phyloP scores from a whole-genome alignment of 2,113 vertebrate genomes.

The Saccopteryx bilineata region DNA sequence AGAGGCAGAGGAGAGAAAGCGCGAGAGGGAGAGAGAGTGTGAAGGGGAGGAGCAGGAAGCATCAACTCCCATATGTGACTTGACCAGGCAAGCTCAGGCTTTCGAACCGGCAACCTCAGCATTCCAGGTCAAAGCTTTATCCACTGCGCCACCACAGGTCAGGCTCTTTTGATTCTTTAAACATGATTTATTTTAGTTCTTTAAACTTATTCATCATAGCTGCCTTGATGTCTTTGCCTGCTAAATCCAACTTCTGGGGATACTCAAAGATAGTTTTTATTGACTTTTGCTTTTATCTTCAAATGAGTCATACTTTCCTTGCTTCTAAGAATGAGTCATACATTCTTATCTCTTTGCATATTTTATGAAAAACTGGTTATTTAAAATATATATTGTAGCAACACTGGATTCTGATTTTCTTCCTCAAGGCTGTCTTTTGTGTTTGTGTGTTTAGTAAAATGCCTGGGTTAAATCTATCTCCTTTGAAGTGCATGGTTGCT shows the following conservation, averaged over 20 bases:
- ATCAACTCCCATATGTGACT: too few species aligned
- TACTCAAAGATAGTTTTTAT: not conserved
- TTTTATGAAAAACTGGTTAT: slow-evolving; percentile 15
- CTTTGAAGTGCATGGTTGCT: not conserved
- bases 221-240: not conserved
- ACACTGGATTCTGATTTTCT: slow-evolving; percentile 30
- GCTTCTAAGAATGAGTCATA: not conserved
- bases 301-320: not conserved
- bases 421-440: not conserved
- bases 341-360: not conserved
- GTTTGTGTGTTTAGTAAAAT: not conserved
- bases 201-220: not conserved
- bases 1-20: too few species aligned
- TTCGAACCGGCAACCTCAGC: too few species aligned
- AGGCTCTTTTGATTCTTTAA: slow-evolving; percentile 21
- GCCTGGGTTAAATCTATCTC: not conserved
- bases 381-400: not conserved
- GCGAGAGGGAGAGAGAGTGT: too few species aligned
- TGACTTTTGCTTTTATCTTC: not conserved
- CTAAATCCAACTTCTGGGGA: not conserved
- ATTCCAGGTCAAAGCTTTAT: too few species aligned
- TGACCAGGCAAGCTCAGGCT: too few species aligned
- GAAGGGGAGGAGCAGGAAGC: too few species aligned
- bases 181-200: slow-evolving; percentile 29
- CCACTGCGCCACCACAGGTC: too few species aligned